Conservation (phyloP, 2,888 invertebrate genomes). For the Eristalinus aeneus region DNA sequence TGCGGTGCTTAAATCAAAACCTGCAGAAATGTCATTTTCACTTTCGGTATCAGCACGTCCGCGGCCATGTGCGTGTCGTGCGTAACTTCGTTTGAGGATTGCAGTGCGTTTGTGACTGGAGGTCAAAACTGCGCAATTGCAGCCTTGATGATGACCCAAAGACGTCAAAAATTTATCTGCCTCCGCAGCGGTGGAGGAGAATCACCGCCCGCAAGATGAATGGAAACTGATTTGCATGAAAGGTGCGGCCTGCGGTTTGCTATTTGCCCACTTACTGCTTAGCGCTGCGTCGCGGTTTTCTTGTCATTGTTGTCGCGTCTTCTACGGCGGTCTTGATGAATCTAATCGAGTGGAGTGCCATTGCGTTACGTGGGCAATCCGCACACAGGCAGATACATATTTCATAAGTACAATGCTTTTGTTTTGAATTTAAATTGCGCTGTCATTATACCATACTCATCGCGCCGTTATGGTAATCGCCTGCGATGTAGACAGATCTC, state of each 20-base stretch:
- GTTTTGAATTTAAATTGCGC: conserved; percentile 29
- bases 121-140: neutral
- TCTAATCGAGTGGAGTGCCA: neutral
- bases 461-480: conserved; percentile 36
- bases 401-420: conserved; percentile 43
- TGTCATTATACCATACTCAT: conserved; percentile 24
- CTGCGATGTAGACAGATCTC: conserved; percentile 31
- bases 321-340: neutral
- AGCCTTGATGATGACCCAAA: neutral
- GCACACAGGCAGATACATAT: conserved; percentile 14
- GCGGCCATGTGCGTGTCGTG: neutral
- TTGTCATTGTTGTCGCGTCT: neutral
- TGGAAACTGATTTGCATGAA: neutral
- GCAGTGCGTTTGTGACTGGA: no score
- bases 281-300: neutral
- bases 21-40: conserved; percentile 63
- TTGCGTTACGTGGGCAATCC: conserved; percentile 46
- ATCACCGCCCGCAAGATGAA: neutral
- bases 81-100: no score
- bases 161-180: neutral
- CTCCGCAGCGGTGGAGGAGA: neutral
- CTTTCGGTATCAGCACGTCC: conserved; percentile 60
- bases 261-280: neutral
- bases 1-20: neutral
- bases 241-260: neutral